Percentiles rank a stretch among this genome's conserved stretches.
Conservation (phyloP, 1,140 invertebrate species). For the Drosophila pandora region DNA sequence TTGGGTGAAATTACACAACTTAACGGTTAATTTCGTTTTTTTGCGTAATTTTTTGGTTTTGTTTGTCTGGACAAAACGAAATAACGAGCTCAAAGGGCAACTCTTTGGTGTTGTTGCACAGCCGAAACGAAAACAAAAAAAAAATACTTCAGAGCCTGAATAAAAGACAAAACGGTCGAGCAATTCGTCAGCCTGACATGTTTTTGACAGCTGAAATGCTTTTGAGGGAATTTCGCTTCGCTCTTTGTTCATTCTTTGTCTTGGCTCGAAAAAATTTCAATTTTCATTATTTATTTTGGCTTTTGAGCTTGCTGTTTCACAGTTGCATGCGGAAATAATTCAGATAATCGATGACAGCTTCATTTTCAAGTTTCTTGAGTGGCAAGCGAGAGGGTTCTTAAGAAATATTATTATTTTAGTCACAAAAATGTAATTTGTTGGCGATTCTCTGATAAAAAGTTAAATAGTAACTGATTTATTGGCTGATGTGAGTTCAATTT, state of each 20-base stretch:
- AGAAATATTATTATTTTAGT: conserved; percentile 1
- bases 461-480: background rate
- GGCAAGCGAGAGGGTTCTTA: conserved; percentile 4
- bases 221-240: conserved; percentile 51
- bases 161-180: conserved; percentile 52
- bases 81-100: conserved; percentile 40
- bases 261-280: conserved; percentile 39
- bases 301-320: conserved; percentile 32
- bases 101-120: conserved; percentile 30
- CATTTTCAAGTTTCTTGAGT: conserved; percentile 26
- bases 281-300: conserved; percentile 46
- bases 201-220: conserved; percentile 59
- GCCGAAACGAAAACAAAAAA: conserved; percentile 19
- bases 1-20: conserved; percentile 60
- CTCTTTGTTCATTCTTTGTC: conserved; percentile 57
- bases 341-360: conserved; percentile 45
- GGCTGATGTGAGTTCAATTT: background rate
- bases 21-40: conserved; percentile 57
- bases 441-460: background rate
- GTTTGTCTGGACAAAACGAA: conserved; percentile 33
- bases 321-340: conserved; percentile 63
- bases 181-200: conserved; percentile 61
- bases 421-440: background rate
- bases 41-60: conserved; percentile 41
- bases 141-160: conserved; percentile 14